Base-by-base conservation (phyloP, 2,888 invertebrate genomes). In the Orthosia cruda region DNA sequence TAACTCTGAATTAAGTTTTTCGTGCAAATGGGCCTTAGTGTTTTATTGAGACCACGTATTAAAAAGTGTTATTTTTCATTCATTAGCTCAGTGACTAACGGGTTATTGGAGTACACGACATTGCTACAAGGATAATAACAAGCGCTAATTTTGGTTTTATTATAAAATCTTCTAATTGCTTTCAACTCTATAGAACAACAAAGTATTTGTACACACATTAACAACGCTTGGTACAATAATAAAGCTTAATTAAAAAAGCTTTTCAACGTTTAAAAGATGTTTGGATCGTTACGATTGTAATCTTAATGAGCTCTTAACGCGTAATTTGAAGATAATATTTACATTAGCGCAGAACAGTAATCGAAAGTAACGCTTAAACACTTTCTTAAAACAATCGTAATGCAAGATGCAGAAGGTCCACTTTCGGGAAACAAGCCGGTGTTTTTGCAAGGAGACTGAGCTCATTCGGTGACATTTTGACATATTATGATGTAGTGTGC, bases 281-380 rank as follows among this genome's bases (percentile, higher is more conserved):
- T 80, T 71, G 45, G 61, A 77, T 71, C 67, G n/a, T 74, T 66
- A 63, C 47, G 73, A 83, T 77, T 80, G 61, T 63, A 66, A 87
- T 86, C 80, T 84, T 77, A 84, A 84, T 77, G 84, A 77, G 68
- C 62, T 69, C 70, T 80, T 73, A 80, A 77, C 63, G 72, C 84
- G 68, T 64, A 70, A 79, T 83, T 85, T 75, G 70, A 69, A 75
- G 75, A 84, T 86, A 86, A 86, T 84, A 79, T 83, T 83, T 79
- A 79, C 71, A 73, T 84, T 74, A 74, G 63, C 67, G 49, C 72
- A 83, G 76, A 79, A 75, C 80, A 85, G 81, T 84, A 84, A 88
- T 89, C 87, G 79, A 81, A 81, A 80, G 74, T 67, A 64, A 72
- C 68, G 78, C 71, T 75, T 80, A 71, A 85, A 86, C 78, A 84